Conservation (phyloP, 2,797 vertebrate genomes). For the Xenops minutus region DNA sequence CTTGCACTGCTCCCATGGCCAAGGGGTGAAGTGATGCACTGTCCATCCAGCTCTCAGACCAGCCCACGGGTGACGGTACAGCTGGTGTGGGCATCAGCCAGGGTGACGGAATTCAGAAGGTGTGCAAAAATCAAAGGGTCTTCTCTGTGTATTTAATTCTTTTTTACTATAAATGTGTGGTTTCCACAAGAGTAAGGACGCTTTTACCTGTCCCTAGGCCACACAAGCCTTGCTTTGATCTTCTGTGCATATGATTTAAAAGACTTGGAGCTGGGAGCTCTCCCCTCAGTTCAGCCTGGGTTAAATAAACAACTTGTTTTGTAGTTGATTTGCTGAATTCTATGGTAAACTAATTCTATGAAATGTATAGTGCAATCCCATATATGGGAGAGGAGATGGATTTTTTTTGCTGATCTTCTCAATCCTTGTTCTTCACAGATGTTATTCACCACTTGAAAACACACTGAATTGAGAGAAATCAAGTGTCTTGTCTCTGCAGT, state of each 20-base stretch:
- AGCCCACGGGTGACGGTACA: accelerated
- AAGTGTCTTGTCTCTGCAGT: background rate
- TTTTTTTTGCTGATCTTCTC: constrained; percentile 11
- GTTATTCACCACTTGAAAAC: background rate
- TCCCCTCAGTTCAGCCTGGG: background rate
- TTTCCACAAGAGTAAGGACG: background rate
- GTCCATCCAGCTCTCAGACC: accelerated
- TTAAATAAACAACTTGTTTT: background rate
- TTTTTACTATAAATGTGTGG: background rate
- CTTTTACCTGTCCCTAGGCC: background rate
- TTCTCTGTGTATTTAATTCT: background rate
- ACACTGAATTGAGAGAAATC: background rate
- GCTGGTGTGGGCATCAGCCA: background rate
- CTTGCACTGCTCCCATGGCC: background rate
- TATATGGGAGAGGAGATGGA: background rate
- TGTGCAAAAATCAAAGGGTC: background rate
- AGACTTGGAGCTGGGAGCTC: background rate
- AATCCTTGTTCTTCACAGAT: background rate
- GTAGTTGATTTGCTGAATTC: background rate
- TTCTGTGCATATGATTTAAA: background rate
- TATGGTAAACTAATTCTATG: background rate
- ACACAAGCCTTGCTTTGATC: background rate
- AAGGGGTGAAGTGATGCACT: background rate
- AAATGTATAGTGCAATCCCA: background rate
- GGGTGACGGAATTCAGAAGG: background rate